A percentile compares a stretch with the other conserved stretches of the same genome.
Evolutionary conservation across 2,797 vertebrate genomes (phyloP).

Genomic region (Mareca penelope): DNA sequence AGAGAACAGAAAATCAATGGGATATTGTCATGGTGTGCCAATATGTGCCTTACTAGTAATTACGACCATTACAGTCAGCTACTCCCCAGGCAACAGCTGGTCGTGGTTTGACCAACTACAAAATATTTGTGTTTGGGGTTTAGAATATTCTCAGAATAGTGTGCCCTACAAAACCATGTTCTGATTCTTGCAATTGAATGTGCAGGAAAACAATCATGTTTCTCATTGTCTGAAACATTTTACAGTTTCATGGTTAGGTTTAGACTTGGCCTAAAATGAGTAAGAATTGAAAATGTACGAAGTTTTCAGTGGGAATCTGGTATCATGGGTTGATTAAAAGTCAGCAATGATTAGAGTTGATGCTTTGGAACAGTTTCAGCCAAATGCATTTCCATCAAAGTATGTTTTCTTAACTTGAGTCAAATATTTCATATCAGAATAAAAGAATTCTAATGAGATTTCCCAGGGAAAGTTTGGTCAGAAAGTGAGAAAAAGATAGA

Average conservation of each 20-base stretch:
- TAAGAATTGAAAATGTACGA: not conserved
- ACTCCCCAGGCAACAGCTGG: not conserved
- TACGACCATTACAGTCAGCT: not conserved
- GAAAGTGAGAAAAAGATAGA: not conserved
- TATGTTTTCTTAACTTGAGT: conserved; percentile 46
- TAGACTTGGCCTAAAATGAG: not conserved
- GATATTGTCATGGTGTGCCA: not conserved
- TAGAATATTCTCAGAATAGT: not conserved
- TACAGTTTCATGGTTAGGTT: not conserved
- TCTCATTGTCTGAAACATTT: not conserved
- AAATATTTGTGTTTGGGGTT: not conserved
- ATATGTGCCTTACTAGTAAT: not conserved
- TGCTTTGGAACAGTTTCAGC: conserved; percentile 16
- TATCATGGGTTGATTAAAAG: not conserved
- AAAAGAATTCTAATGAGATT: not conserved
- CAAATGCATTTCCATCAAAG: conserved; percentile 7
- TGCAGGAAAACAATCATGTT: not conserved
- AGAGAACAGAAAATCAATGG: not conserved
- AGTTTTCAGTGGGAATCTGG: not conserved
- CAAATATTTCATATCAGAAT: not conserved
- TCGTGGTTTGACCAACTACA: not conserved
- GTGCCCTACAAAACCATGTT: not conserved
- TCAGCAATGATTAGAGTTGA: not conserved
- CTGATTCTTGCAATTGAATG: not conserved
- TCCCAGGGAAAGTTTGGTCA: not conserved